These are phyloP conservation scores for Spermophilus dauricus DNA, from an alignment of 2,113 vertebrate genomes.

Conservation along the genomic window DNA sequence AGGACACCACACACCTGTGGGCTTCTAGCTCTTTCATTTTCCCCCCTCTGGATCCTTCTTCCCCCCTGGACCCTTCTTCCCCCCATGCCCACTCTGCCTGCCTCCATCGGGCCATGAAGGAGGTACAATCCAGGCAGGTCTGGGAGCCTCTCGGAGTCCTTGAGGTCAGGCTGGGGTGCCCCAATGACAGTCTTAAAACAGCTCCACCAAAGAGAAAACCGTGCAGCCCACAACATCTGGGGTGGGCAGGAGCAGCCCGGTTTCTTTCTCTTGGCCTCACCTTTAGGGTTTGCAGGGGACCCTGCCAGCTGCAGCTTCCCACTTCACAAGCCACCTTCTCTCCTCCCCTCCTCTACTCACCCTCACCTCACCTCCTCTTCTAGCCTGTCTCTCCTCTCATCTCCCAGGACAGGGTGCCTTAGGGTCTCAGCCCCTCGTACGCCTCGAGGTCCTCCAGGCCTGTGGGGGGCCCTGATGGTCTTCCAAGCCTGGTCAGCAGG, in stretches of 20 bases:
- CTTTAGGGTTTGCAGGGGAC: not conserved
- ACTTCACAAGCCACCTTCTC: not conserved
- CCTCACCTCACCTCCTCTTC: not conserved
- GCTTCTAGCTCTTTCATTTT: not conserved
- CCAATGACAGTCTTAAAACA: not conserved
- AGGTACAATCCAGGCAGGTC: not conserved
- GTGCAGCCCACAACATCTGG: not conserved
- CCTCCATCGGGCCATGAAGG: not conserved
- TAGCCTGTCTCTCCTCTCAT: not conserved
- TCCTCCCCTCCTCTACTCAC: not conserved
- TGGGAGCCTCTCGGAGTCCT: constrained; percentile 50
- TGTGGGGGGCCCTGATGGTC: not conserved
- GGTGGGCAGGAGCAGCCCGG: not conserved
- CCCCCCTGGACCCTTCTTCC: accelerated
- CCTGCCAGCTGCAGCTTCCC: not conserved
- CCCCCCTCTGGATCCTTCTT: accelerated
- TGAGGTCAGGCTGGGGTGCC: not conserved
- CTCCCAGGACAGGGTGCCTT: not conserved
- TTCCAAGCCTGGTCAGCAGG: not conserved
- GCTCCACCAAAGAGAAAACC: not conserved
- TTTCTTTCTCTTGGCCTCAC: not conserved
- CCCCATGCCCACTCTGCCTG: not conserved
- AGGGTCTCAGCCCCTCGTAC: not conserved
- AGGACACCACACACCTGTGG: not conserved
- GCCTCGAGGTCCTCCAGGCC: not conserved